Evolutionary conservation across 2,797 vertebrate species (phyloP).

Genomic region (Lutjanus argentimaculatus): DNA sequence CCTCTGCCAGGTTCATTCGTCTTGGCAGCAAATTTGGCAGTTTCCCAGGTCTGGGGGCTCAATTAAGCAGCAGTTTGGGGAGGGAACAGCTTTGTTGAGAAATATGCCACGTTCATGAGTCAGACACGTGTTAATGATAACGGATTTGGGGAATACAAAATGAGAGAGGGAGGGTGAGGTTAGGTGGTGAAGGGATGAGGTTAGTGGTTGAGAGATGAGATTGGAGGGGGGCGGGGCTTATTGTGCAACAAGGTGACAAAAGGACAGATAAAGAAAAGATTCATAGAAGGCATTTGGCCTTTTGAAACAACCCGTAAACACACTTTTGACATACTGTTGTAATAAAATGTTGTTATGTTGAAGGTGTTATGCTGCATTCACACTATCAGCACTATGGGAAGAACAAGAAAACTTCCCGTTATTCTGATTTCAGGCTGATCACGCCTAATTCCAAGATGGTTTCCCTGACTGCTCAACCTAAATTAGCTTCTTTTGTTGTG

Average conservation of each 20-base stretch:
- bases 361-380: too few relatives aligned
- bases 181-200: not conserved
- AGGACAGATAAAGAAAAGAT: not conserved
- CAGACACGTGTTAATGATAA: conserved; percentile 71
- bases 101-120: conserved; percentile 56
- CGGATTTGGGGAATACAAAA: conserved; percentile 57
- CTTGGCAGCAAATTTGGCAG: conserved; percentile 79
- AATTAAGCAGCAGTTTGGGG: conserved; percentile 79
- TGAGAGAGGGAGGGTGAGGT: conserved; percentile 13
- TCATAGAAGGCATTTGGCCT: not conserved
- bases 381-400: too few relatives aligned
- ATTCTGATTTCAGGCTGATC: too few relatives aligned
- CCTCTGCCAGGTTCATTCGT: conserved; percentile 81
- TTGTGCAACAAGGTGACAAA: not conserved
- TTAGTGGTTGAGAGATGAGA: not conserved
- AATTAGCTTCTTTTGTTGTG: not conserved
- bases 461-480: not conserved
- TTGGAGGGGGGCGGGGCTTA: not conserved
- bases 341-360: too few relatives aligned
- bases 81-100: conserved; percentile 66
- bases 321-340: too few relatives aligned
- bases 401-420: too few relatives aligned
- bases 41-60: conserved; percentile 78
- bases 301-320: too few relatives aligned
- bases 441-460: too few relatives aligned